These are phyloP conservation scores for Zosterops japonicus DNA, from an alignment of 2,113 vertebrate species.

Conservation along the genomic window DNA sequence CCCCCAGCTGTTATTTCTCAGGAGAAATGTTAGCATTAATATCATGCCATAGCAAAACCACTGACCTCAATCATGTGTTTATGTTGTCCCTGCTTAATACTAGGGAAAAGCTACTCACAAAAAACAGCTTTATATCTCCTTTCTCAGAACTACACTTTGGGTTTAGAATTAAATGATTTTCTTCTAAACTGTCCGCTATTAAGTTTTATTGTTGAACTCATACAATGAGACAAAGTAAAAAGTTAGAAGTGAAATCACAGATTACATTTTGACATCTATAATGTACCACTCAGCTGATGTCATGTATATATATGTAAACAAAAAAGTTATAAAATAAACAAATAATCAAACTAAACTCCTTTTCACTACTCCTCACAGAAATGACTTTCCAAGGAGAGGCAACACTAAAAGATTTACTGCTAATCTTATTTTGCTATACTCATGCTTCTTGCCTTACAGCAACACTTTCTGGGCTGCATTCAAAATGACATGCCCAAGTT, in stretches of 20 bases:
- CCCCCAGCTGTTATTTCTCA: neutral
- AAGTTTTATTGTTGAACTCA: neutral
- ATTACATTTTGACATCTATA: neutral
- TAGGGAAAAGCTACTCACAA: neutral
- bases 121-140: neutral
- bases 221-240: neutral
- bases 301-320: neutral
- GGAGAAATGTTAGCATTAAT: neutral
- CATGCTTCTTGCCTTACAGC: neutral
- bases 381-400: neutral
- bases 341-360: neutral
- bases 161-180: neutral
- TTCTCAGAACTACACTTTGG: neutral
- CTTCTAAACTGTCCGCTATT: neutral
- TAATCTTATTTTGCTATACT: neutral
- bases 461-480: neutral
- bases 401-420: neutral
- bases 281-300: neutral
- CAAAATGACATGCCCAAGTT: neutral
- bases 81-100: neutral
- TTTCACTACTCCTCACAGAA: neutral
- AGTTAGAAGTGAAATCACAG: neutral
- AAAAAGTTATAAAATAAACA: neutral
- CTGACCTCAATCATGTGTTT: neutral
- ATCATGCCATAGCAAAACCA: neutral